Evolutionary conservation across 2,888 invertebrate species (phyloP), one percentile per base, ranked within the genome.

Genomic region (Gastracanthus pulcherrimus): DNA sequence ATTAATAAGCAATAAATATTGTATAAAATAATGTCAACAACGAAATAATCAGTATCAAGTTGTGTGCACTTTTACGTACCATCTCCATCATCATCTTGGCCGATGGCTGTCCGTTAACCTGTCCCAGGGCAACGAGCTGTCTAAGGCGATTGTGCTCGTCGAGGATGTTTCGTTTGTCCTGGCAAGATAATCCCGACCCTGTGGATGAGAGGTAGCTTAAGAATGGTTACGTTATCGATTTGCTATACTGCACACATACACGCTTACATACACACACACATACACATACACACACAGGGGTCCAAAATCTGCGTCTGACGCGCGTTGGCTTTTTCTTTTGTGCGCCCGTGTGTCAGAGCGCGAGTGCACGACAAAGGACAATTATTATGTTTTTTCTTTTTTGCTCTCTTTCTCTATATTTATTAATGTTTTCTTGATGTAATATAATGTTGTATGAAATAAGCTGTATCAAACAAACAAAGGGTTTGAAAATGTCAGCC

Each of bases 41-140:
- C n/a, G n/a, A n/a, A 19, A 51, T 23, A 70, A 71, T n/a, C n/a
- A n/a, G n/a, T n/a, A n/a, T n/a, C n/a, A n/a, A 62, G 7, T 55
- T 58, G 48, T 34, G 38, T n/a, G n/a, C n/a, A 55, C 69, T 64
- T 69, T 62, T 72, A 85, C 93, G 91, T 92, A 96, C 96, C 94
- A 97, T 95, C 93, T 97, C 96, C 92, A 95, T 94, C 96, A 97
- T 97, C 92, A 97, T 96, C 86, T 96, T 95, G 34, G 97, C 95
- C 75, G 95, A 95, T 26, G 96, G 96, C 88, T 97, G 97, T 76
- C 95, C 95, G 85, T 94, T 93, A 87, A 96, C 94, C 89, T 95
- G 95, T 67, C 97, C 97, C 86, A 96, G 93, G 82, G 97, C 97
- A 84, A 97, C 95, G 62, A 94, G 93, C 91, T 96, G 96, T 88